These are phyloP conservation scores for Semicossyphus pulcher DNA, from an alignment of 2,113 vertebrate genomes.

Conservation along the genomic window DNA sequence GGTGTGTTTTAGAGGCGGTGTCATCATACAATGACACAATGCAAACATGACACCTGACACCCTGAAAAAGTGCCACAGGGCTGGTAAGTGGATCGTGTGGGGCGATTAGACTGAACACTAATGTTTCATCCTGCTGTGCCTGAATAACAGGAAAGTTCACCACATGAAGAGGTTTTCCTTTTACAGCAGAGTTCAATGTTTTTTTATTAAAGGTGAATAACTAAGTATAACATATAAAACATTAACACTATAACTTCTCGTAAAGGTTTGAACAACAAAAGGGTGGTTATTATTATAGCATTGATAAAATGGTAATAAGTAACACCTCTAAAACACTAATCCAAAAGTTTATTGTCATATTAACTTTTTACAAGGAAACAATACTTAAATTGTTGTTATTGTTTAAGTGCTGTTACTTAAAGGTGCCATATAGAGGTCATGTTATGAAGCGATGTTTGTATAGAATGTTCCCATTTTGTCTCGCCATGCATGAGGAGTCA, in stretches of 20 bases:
- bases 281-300: too few relatives aligned
- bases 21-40: background rate
- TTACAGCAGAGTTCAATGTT: background rate
- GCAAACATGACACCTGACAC: background rate
- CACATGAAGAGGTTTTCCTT: background rate
- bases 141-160: background rate
- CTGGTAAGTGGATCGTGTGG: conserved; percentile 1
- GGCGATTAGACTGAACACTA: background rate
- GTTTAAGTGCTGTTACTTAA: too few relatives aligned
- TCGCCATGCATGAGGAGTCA: too few relatives aligned
- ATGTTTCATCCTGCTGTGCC: background rate
- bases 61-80: background rate
- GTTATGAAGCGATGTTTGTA: too few relatives aligned
- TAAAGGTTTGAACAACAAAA: too few relatives aligned
- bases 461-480: too few relatives aligned
- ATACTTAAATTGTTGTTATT: too few relatives aligned
- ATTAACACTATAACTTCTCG: background rate
- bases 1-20: background rate
- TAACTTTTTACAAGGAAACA: too few relatives aligned
- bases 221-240: background rate
- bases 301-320: too few relatives aligned
- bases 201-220: background rate
- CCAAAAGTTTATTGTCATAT: too few relatives aligned
- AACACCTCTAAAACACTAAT: too few relatives aligned
- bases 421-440: too few relatives aligned